These are phyloP conservation scores for Gymnocephalus cernua DNA, from an alignment of 2,113 vertebrate species.

Conservation along the genomic window DNA sequence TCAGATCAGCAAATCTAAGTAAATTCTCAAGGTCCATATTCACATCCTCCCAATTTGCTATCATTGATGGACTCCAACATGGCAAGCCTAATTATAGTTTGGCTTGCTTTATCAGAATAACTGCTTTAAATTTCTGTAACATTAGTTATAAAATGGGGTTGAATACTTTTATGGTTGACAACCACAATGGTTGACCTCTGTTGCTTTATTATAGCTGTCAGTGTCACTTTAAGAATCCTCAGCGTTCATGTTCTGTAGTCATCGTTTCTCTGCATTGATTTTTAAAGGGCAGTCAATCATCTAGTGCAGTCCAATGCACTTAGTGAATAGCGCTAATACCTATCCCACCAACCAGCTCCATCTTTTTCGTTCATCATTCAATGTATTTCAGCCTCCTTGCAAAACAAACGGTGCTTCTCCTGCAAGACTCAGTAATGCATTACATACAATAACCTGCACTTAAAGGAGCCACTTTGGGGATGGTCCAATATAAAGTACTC, in stretches of 20 bases:
- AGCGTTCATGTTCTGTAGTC: not conserved
- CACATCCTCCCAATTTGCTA: not conserved
- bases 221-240: not conserved
- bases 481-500: not conserved
- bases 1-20: conserved; percentile 11
- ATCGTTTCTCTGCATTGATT: conserved; percentile 31
- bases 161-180: not conserved
- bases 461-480: not conserved
- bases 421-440: not conserved
- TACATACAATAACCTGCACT: not conserved
- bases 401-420: not conserved
- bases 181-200: not conserved
- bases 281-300: conserved; percentile 7
- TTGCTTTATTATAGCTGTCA: not conserved
- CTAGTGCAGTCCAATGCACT: not conserved
- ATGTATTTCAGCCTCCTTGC: not conserved
- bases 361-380: not conserved
- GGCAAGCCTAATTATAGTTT: conserved; percentile 53
- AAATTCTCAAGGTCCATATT: not conserved
- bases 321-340: not conserved
- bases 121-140: conserved; percentile 10
- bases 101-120: conserved; percentile 49
- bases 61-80: conserved; percentile 9
- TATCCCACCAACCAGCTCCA: not conserved
- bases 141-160: not conserved